These are phyloP conservation scores for Sabatieria punctata DNA, from an alignment of 2,888 invertebrate species.

Conservation along the genomic window DNA sequence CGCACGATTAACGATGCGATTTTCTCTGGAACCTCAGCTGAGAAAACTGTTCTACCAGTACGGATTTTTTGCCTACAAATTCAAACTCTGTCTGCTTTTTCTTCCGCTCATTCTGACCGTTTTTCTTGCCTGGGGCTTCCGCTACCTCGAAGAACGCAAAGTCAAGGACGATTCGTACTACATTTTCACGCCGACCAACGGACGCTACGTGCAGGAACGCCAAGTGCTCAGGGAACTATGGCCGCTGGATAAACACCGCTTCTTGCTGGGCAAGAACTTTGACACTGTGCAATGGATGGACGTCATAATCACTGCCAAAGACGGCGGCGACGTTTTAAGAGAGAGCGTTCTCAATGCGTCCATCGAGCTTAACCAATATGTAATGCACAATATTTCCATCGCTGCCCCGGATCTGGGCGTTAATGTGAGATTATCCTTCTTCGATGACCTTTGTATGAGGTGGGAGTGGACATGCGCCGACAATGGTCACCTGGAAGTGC, in stretches of 20 bases:
- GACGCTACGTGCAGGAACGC: slow-evolving; percentile 52
- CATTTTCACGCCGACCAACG: slow-evolving; percentile 70
- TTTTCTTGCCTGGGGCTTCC: slow-evolving; percentile 2
- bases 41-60: slow-evolving; percentile 2
- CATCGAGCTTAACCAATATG: background rate
- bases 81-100: slow-evolving; percentile 3
- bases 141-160: background rate
- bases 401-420: background rate
- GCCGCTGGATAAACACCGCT: slow-evolving; percentile 27
- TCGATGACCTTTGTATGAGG: slow-evolving; percentile 59
- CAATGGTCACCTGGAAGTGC: slow-evolving; percentile 33
- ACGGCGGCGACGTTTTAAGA: slow-evolving; percentile 50
- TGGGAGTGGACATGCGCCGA: slow-evolving; percentile 26
- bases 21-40: slow-evolving; percentile 2
- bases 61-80: slow-evolving; percentile 6
- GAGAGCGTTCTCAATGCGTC: background rate
- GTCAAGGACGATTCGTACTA: slow-evolving; percentile 28
- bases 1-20: too few species aligned
- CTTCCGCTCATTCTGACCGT: slow-evolving; percentile 5
- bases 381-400: background rate
- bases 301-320: slow-evolving; percentile 58
- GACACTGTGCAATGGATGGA: slow-evolving; percentile 12
- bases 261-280: slow-evolving; percentile 26
- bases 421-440: slow-evolving; percentile 35
- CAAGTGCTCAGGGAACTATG: slow-evolving; percentile 11